Percentiles rank a stretch among this genome's conserved stretches.
phyloP scores from a whole-genome alignment of 2,113 vertebrate species.

The Odocoileus virginianus region DNA sequence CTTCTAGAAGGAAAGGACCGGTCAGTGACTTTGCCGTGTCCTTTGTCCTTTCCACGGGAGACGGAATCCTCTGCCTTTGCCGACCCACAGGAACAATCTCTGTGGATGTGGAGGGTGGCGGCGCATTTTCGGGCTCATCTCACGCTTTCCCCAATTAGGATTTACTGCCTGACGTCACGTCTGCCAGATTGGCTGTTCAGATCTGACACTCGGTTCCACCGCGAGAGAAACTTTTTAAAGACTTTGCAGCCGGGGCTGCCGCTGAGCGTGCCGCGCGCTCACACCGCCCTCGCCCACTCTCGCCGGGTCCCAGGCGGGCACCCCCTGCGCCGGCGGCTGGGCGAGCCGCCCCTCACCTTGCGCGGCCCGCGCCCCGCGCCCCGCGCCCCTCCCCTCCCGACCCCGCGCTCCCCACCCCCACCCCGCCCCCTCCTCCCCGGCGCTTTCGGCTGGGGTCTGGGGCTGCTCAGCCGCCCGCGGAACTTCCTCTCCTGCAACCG shows the following conservation, averaged over 20 bases:
- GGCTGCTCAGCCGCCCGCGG: conserved; percentile 52
- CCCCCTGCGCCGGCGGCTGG: not conserved
- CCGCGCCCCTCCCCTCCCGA: conserved; percentile 33
- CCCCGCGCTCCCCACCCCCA: conserved; percentile 64
- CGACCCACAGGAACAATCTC: not conserved
- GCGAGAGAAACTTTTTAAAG: conserved; percentile 82
- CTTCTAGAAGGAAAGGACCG: not conserved
- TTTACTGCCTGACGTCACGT: conserved; percentile 89
- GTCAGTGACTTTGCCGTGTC: not conserved
- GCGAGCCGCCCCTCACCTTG: conserved; percentile 52
- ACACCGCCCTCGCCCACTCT: not conserved
- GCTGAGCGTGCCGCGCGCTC: conserved; percentile 46
- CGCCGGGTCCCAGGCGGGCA: conserved; percentile 30
- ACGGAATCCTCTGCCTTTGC: not conserved
- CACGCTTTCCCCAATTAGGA: conserved; percentile 79
- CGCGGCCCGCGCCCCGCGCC: not conserved
- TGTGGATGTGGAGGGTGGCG: conserved; percentile 47
- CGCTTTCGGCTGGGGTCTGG: conserved; percentile 55
- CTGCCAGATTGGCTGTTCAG: conserved; percentile 87
- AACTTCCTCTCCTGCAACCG: conserved; percentile 59
- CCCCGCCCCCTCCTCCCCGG: conserved; percentile 59
- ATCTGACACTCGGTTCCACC: conserved; percentile 77
- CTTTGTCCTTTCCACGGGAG: not conserved
- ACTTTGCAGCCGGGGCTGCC: conserved; percentile 71
- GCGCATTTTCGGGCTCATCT: conserved; percentile 38